Base-by-base conservation (phyloP, 2,888 invertebrate genomes). In the Scaptomyza cyrtandrae region DNA sequence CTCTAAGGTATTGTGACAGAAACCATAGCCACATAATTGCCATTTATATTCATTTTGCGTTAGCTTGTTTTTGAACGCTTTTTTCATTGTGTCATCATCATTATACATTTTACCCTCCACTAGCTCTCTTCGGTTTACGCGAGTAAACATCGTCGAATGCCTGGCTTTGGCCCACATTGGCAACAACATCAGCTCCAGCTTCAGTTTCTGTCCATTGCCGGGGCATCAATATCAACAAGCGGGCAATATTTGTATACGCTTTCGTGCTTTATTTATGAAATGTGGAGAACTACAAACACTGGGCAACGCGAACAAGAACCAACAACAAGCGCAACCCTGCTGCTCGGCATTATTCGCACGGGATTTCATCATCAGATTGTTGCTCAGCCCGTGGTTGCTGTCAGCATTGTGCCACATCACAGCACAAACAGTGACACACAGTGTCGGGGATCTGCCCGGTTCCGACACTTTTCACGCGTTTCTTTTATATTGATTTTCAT, bases 1-100 rank as follows among this genome's bases (percentile, higher is more conserved):
- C 16, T 16, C 41, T 9, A 16, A 16, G 10, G 41, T 41, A 10
- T 10, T 10, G 41, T 41, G 16, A 19, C 16, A 49, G 13, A 33
- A 35, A 24, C 33, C 62, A 69, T 63, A 71, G 27, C 16, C 50
- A 35, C 43, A 62, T 86, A 83, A 87, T 88, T 89, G 87, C 68
- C 85, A 85, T 89, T 89, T 85, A 87, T 88, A 85, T 89, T 88
- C 85, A 89, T 88, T 89, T 79, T 69, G 75, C 71, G 79, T 57
- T 43, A 60, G 71, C 63, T 66, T 60, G 69, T 63, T 79, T 58
- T 73, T 68, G 70, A 60, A 24, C 82, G 76, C 62, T 24, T 76
- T 76, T 74, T 73, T 75, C 58, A 41, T 54, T 71, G 55, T 84
- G 85, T 81, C 87, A 78, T 78, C 87, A 78, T 84, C 82, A 84